Base-by-base conservation (phyloP, 2,797 vertebrate species). In the Ficedula albicollis region DNA sequence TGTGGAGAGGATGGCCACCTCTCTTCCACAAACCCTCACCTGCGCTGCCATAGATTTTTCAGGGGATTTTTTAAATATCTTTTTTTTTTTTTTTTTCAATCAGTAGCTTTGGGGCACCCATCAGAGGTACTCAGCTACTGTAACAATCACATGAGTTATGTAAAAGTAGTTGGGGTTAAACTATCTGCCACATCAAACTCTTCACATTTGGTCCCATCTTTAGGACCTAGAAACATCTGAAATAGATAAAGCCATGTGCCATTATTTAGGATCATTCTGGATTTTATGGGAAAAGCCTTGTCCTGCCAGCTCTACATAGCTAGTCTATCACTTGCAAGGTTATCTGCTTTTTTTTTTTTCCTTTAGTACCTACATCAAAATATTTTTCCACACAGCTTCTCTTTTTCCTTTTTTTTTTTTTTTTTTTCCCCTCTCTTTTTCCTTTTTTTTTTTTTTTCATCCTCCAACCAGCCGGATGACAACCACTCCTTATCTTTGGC, bases 81-180 rank as follows among this genome's bases (percentile, higher is more conserved):
- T 26, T 41, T 51, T 58, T 66, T 16, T 11, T 29, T 27, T 26
- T 49, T 11, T 51, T 51, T 51, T 27, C 6, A 26, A 67, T 66
- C 39, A 55, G 66, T 64, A 58, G 62, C 56, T 82, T 56, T 69
- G 41, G 75, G 59, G 44, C 32, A 94, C 74, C 69, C 63, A 85
- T 85, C 76, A 84, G 60, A 75, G 26, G 39, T 52, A 72, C 74
- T 93, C 70, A 66, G 88, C 70, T 80, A 82, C 84, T 59, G 67
- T 80, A 95, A 84, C 66, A 34, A 72, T 76, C 87, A 84, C 6
- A 36, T 95, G 93, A 96, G 96, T 96, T 97, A 96, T 91, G 90
- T 89, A 90, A 79, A 96, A 95, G 84, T 97, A 97, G 97, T 96
- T 96, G 93, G 81, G 93, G 91, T 95, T 96, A 97, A 96, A 96